Percentiles rank a stretch among this genome's conserved stretches.
phyloP scores from a whole-genome alignment of 2,888 invertebrate genomes.

The Drosophila parthenogenetica region DNA sequence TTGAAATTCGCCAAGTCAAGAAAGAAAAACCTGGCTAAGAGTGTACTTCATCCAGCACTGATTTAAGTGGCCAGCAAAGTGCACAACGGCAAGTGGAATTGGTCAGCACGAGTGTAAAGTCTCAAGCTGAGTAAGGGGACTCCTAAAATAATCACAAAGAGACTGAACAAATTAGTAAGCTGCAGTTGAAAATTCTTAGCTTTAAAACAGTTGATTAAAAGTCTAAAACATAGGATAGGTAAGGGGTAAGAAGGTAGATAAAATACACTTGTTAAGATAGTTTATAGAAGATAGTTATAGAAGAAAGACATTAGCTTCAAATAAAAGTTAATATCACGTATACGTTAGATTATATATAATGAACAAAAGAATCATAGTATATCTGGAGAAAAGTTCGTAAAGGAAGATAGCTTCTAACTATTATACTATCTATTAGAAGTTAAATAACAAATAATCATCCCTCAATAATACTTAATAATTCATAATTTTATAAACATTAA shows the following conservation, averaged over 20 bases:
- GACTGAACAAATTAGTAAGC: slow-evolving; percentile 15
- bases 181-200: background rate
- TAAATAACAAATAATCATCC: no score
- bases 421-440: no score
- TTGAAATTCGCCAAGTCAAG: slow-evolving; percentile 37
- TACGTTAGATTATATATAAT: no score
- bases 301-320: no score
- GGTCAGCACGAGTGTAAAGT: slow-evolving; percentile 4
- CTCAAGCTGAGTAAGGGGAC: slow-evolving; percentile 1
- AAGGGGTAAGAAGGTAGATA: background rate
- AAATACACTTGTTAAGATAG: no score
- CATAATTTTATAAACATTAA: background rate
- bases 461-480: no score
- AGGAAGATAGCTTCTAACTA: no score
- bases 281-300: no score
- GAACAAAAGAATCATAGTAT: no score
- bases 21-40: slow-evolving; percentile 2
- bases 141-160: slow-evolving; percentile 28
- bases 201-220: background rate
- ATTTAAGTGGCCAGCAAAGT: slow-evolving; percentile 26
- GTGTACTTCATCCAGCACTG: slow-evolving; percentile 9
- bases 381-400: no score
- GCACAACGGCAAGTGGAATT: slow-evolving; percentile 9
- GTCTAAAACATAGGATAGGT: background rate
- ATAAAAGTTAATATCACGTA: no score